phyloP scores from a whole-genome alignment of 2,797 vertebrate genomes.

The Poecilia wingei region DNA sequence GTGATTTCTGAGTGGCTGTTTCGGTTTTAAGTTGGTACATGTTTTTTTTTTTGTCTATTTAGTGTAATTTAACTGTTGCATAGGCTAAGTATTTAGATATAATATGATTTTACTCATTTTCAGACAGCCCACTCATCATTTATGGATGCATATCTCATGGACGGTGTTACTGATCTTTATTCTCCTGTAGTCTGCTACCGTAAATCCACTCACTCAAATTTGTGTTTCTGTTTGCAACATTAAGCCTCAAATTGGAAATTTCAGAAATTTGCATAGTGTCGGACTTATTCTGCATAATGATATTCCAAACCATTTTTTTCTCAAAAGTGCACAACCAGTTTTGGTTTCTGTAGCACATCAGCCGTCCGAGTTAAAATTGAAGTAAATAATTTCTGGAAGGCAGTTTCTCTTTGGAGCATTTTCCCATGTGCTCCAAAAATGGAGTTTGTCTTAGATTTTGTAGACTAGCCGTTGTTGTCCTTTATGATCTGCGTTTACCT shows the following conservation, averaged over 20 bases:
- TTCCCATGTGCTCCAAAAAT: constrained; percentile 48
- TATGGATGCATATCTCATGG: constrained; percentile 51
- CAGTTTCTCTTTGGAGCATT: constrained; percentile 51
- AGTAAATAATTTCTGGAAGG: constrained; percentile 10
- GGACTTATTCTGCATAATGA: constrained; percentile 13
- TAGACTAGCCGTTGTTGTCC: constrained; percentile 57
- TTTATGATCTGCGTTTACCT: constrained; percentile 63
- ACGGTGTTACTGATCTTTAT: constrained; percentile 35
- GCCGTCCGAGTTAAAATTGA: constrained; percentile 18
- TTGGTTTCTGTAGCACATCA: constrained; percentile 21
- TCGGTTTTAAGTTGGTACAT: neutral
- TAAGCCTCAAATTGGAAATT: constrained; percentile 37
- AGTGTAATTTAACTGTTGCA: constrained; percentile 1
- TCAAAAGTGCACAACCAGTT: constrained; percentile 37
- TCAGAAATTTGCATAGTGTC: constrained; percentile 30
- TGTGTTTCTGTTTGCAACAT: constrained; percentile 20
- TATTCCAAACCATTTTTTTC: constrained; percentile 23
- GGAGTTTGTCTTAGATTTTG: constrained; percentile 53
- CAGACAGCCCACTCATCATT: constrained; percentile 14
- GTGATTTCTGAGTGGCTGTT: neutral
- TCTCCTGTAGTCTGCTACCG: constrained; percentile 21
- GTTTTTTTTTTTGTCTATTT: neutral
- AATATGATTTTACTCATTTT: constrained; percentile 20
- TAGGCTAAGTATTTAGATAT: neutral
- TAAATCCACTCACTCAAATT: constrained; percentile 25